Evolutionary conservation across 2,113 vertebrate species (phyloP), one percentile per base, ranked within the genome.

Genomic region (Oxygymnocypris stewartii): DNA sequence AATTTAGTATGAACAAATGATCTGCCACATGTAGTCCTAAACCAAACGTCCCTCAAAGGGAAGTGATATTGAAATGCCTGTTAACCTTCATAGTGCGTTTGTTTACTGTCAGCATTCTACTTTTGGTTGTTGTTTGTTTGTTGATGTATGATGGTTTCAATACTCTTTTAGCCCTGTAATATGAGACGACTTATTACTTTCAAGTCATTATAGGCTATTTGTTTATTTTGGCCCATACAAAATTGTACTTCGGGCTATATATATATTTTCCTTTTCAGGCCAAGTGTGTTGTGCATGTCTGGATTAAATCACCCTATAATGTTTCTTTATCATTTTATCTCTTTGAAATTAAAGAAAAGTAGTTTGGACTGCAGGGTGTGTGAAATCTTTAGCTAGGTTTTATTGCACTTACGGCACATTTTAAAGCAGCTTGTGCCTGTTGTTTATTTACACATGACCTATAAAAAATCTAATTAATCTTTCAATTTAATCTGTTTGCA

Each of bases 361-460:
- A 44, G 42, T 49, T 76, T 76, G 25, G 42, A 76, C 74, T 16
- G 42, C 42, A 49, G 74, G 42, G 74, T 47, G 74, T 49, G 42
- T 6, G 0, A 49, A 49, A 76, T n/a, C 14, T 75, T 67, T 73
- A 10, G 1, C 18, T 73, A 73, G 14, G 44, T 54, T 47, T 54
- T 54, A 54, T 78, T 78, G 25, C 75, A 14, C 40, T 75, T 76
- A 76, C 42, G 6, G n/a, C 73, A 76, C 73, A 47, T 78, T 78
- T 51, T 54, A 54, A 78, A 78, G 28, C 25, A 78, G 76, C n/a
- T 78, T 54, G 49, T 54, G 47, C 16, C 44, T 35, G 6, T n/a
- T 54, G 20, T 25, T 78, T 78, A 78, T 78, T 51, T 20, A 78
- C 75, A 51, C 75, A 16, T 49, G 44, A 20, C 47, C 4, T 20